These are phyloP conservation scores for Cheiracanthium punctorium DNA, from an alignment of 2,888 invertebrate species.

Conservation along the genomic window DNA sequence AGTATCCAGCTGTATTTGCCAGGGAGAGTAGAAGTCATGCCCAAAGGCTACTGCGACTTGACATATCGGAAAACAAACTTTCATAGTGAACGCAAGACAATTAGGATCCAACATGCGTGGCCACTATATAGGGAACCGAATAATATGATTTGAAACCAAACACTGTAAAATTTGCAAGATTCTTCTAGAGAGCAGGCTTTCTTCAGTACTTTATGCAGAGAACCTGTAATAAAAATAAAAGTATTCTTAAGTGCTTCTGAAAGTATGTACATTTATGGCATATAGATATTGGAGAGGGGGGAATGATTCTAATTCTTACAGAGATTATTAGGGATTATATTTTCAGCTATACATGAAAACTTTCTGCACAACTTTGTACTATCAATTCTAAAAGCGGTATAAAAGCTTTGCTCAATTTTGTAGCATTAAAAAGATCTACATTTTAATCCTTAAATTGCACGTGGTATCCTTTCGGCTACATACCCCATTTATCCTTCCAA, in stretches of 20 bases:
- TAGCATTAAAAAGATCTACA: no score
- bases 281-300: no score
- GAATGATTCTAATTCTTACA: no score
- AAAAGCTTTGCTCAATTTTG: no score
- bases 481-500: no score
- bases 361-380: no score
- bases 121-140: not conserved
- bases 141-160: not conserved
- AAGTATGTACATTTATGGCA: no score
- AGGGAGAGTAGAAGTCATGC: constrained; percentile 59
- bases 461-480: no score
- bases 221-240: constrained; percentile 7
- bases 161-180: not conserved
- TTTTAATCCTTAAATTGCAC: no score
- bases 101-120: constrained; percentile 51
- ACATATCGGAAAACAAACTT: constrained; percentile 56
- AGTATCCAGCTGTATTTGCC: constrained; percentile 44
- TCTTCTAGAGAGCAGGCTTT: not conserved
- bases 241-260: not conserved
- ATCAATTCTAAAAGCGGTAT: no score
- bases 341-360: no score
- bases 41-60: constrained; percentile 58
- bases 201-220: not conserved
- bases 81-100: constrained; percentile 39
- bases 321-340: no score